These are phyloP conservation scores for Euura saliciscinereae DNA, from an alignment of 1,140 invertebrate genomes.

Conservation along the genomic window DNA sequence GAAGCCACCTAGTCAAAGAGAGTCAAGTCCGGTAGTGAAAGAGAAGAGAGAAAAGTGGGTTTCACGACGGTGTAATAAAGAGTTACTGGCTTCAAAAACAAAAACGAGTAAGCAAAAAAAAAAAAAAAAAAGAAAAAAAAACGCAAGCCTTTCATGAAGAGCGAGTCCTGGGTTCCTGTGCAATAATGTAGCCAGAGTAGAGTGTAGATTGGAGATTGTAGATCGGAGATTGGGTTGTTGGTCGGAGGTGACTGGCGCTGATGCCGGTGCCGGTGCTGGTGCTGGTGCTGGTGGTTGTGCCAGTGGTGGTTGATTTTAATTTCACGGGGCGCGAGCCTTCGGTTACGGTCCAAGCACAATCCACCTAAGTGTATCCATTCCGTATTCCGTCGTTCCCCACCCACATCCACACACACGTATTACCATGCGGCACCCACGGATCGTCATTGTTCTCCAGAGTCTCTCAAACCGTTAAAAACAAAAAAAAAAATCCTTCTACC, in stretches of 20 bases:
- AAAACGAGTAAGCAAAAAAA: background rate
- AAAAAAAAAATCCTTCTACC: too few species aligned
- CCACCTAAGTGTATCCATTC: slow-evolving; percentile 21
- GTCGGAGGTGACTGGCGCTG: background rate
- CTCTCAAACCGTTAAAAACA: background rate
- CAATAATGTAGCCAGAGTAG: background rate
- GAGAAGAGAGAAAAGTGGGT: too few species aligned
- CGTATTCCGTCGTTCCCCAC: background rate
- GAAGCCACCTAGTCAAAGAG: too few species aligned
- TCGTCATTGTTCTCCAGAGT: background rate
- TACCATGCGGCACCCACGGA: background rate
- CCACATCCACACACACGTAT: background rate
- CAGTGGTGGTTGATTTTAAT: slow-evolving; percentile 60
- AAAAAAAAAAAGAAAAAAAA: slow-evolving; percentile 8
- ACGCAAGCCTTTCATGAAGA: too few species aligned
- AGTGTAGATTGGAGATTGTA: slow-evolving; percentile 43
- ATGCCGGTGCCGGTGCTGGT: background rate
- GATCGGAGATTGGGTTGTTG: background rate
- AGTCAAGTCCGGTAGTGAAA: too few species aligned
- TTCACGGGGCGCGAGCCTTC: slow-evolving; percentile 58
- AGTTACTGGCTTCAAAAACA: slow-evolving; percentile 6
- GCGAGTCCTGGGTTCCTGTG: too few species aligned
- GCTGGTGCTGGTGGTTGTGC: slow-evolving; percentile 31
- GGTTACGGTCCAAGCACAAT: slow-evolving; percentile 55
- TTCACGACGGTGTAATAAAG: too few species aligned